Evolutionary conservation across 2,113 vertebrate genomes (phyloP).

Genomic region (Brachypodius melanocephalos): DNA sequence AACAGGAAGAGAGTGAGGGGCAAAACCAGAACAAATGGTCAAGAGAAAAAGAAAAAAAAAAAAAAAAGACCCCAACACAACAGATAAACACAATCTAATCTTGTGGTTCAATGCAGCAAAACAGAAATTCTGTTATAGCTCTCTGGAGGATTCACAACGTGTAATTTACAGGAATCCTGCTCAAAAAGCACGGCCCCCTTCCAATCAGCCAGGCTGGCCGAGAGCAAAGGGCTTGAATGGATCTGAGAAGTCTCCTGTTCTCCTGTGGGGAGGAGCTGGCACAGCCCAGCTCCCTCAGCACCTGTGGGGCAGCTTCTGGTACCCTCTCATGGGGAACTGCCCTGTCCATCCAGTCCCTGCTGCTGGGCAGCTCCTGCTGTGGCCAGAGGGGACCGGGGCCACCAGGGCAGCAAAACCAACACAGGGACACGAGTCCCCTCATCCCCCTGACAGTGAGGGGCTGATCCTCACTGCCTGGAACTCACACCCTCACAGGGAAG

Average conservation of each 20-base stretch:
- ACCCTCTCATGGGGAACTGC: fast-evolving
- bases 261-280: background rate
- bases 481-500: fast-evolving
- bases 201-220: conserved; percentile 8
- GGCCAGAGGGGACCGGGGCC: background rate
- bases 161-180: conserved; percentile 64
- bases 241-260: background rate
- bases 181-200: conserved; percentile 36
- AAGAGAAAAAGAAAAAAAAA: background rate
- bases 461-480: background rate
- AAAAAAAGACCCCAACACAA: background rate
- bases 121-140: conserved; percentile 38
- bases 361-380: fast-evolving
- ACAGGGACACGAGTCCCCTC: fast-evolving
- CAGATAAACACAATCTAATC: conserved; percentile 47
- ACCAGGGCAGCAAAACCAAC: fast-evolving
- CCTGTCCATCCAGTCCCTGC: fast-evolving
- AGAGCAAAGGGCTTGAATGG: background rate
- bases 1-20: background rate
- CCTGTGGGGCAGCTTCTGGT: background rate
- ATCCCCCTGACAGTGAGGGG: background rate
- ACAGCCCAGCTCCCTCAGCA: background rate
- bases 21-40: conserved; percentile 19
- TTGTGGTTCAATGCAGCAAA: conserved; percentile 53
- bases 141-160: conserved; percentile 24